Base-by-base conservation (phyloP, 2,888 invertebrate genomes). In the Chaetogeoica ovagalla region DNA sequence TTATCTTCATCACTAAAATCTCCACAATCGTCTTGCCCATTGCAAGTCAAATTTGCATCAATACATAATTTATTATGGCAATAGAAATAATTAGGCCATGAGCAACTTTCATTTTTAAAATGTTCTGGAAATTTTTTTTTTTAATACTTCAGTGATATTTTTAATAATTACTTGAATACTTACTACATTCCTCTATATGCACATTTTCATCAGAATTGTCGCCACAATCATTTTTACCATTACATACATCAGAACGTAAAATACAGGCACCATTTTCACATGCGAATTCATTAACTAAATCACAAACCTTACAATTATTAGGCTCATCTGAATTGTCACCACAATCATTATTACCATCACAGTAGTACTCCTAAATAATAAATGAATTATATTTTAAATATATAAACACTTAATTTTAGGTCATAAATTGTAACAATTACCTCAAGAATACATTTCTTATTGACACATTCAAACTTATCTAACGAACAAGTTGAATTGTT, bases 61-160 rank as follows among this genome's bases (percentile, higher is more conserved):
- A 95, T 90, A 87, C 95, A 96, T 2, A 91, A 90, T n/a, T 90
- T 90, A 85, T 92, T 92, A 82, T 88, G 89, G 87, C 94, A 94
- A 84, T 89, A 88, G 87, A 91, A 92, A 86, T 89, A 87, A 68
- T 87, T 89, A 6, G 85, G 84, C 17, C 85, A 86, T 37, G 75
- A 72, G 81, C 84, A 84, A 62, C 66, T 81, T 19, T 82, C 81
- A 70, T 83, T 83, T 66, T 60, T 69, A 39, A 37, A 55, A 70
- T 73, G 48, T 57, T 71, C 82, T 82, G 43, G 1, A 75, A 70
- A 48, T 48, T 48, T 13, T 43, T 43, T 43, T 43, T 43, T 43
- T 43, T 43, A 43, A 43, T 43, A 9, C 43, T 43, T 43, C 7
- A 43, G 2, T n/a, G 23, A 82, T 48, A 23, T n/a, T 62, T 11